These are phyloP conservation scores for Trematocara variabile DNA, from an alignment of 2,113 vertebrate species.

Conservation along the genomic window DNA sequence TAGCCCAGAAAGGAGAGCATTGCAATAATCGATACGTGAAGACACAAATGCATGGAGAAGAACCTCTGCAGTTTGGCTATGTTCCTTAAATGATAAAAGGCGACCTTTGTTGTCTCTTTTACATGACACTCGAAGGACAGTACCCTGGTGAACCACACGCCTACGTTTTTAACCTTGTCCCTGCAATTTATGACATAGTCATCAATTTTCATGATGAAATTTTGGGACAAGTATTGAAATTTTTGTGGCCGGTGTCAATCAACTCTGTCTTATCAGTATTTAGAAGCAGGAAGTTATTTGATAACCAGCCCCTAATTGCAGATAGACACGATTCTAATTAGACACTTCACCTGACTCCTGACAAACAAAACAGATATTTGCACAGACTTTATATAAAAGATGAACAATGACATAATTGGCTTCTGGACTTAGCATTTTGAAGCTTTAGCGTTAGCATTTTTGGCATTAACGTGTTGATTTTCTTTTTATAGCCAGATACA, in stretches of 20 bases:
- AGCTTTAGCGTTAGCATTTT: neutral
- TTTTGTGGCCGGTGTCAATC: neutral
- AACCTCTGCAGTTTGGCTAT: accelerated
- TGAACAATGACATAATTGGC: neutral
- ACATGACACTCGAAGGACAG: neutral
- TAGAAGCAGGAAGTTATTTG: neutral
- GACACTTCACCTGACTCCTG: neutral
- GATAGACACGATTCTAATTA: neutral
- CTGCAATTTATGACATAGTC: neutral
- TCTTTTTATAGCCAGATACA: neutral
- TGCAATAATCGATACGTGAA: neutral
- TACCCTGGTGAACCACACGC: accelerated
- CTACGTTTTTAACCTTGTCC: accelerated
- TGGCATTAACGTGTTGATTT: neutral
- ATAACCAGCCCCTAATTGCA: neutral
- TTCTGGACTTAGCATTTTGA: neutral
- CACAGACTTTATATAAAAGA: neutral
- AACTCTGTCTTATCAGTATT: neutral
- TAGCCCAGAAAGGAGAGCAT: neutral
- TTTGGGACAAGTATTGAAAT: neutral
- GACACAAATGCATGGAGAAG: accelerated
- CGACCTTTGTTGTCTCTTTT: neutral
- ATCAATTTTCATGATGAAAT: accelerated
- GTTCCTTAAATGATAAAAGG: accelerated
- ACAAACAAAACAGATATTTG: neutral